Base-by-base conservation (phyloP, 2,888 invertebrate species). In the Lithodes maja region DNA sequence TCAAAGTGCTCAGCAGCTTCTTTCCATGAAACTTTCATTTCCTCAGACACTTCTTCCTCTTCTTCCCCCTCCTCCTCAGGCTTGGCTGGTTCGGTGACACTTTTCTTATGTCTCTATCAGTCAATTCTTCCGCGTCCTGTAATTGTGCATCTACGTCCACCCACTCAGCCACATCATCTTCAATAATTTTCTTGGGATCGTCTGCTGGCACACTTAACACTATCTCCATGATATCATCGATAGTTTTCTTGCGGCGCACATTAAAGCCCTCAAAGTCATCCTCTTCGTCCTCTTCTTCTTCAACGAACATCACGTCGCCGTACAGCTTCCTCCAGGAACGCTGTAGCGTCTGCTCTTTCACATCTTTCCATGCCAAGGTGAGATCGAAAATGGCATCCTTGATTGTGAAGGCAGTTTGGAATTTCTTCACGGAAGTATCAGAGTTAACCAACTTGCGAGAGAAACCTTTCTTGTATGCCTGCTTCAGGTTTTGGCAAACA, bases 181-280 rank as follows among this genome's bases (percentile, higher is more conserved):
- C 81, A 82, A 7, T 82, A 61, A 82, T 82, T 68, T 61, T 82
- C 81, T 82, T 82, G 61, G 81, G 81, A 33, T 82, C 81, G 15
- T 82, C 81, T 9, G 33, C 2, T 68, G 81, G 68, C 3, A 61
- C 55, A 82, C 69, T 61, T 1, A 33, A 55, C 81, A 82, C 61
- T 9, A 82, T 33, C 5, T 82, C 81, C 55, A 61, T 82, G 9
- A 71, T 71, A 3, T 71, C 71, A n/a, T 71, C 3, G n/a, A 71
- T n/a, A n/a, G 17, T n/a, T 15, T 7, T 71, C 61, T 71, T 71
- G 12, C 15, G 17, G 12, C 1, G 71, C 9, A 9, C 71, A 71
- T 71, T 71, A 71, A 71, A 71, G 17, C 71, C 71, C 12, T 3
- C 71, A n/a, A 71, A 71, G 7, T 71, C 71, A 3, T 71, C 71